Conservation (phyloP, 2,888 invertebrate genomes). For the Trimorus sp. region DNA sequence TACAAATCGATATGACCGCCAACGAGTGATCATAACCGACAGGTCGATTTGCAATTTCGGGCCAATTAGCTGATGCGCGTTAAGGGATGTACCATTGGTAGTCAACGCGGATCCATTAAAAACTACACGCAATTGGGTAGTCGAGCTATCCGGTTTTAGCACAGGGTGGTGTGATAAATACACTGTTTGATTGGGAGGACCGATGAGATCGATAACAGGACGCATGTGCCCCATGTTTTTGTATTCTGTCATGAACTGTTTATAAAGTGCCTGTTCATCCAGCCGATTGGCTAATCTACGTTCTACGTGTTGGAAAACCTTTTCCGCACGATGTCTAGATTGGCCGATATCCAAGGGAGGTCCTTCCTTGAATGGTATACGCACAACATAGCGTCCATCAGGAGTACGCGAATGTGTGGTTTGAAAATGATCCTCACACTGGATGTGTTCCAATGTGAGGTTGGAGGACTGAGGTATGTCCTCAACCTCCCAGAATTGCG, state of each 20-base stretch:
- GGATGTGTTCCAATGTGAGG: conserved; percentile 2
- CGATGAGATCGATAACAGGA: neutral
- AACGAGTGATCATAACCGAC: neutral
- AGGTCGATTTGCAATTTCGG: too few species aligned
- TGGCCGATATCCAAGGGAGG: neutral
- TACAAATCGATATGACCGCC: too few species aligned
- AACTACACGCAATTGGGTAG: too few species aligned
- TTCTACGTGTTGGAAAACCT: too few species aligned
- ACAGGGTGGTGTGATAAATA: conserved; percentile 22
- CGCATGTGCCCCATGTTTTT: conserved; percentile 21
- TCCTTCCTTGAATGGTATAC: neutral
- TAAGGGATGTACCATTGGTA: too few species aligned
- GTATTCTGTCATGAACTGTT: conserved; percentile 14
- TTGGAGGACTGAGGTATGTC: neutral
- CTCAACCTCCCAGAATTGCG: neutral
- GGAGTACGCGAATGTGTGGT: too few species aligned
- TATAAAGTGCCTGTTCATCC: neutral
- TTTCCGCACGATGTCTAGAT: too few species aligned
- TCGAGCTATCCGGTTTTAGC: neutral
- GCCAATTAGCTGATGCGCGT: too few species aligned
- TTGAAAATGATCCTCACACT: neutral
- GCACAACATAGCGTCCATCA: too few species aligned
- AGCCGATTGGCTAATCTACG: too few species aligned
- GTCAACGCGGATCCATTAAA: too few species aligned
- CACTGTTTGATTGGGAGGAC: neutral